phyloP scores from a whole-genome alignment of 2,888 invertebrate species.

The Linnaemya vulpina region DNA sequence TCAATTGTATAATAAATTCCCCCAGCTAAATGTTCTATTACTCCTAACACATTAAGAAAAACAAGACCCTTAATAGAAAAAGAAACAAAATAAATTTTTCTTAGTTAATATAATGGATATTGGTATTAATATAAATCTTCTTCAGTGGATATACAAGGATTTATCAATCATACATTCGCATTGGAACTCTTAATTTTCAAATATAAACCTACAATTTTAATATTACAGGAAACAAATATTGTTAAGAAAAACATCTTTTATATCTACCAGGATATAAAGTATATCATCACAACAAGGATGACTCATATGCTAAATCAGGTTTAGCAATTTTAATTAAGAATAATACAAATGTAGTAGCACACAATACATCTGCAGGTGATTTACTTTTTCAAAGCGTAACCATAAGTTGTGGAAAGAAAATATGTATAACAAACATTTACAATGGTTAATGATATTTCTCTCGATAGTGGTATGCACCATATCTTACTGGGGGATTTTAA shows the following conservation, averaged over 20 bases:
- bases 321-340: slow-evolving; percentile 2
- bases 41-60: slow-evolving; percentile 30
- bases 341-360: no score
- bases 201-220: no score
- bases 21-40: slow-evolving; percentile 25
- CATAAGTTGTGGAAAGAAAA: background rate
- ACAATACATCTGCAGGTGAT: no score
- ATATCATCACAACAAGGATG: slow-evolving; percentile 9
- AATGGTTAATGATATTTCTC: slow-evolving; percentile 9
- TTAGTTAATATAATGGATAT: no score
- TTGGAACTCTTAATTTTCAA: slow-evolving; percentile 4
- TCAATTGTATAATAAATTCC: slow-evolving; percentile 20
- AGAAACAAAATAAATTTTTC: no score
- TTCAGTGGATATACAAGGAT: no score
- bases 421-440: slow-evolving; percentile 17
- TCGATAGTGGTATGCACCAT: slow-evolving; percentile 15
- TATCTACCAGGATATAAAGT: background rate
- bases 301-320: slow-evolving; percentile 22
- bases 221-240: slow-evolving; percentile 15
- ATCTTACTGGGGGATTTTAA: slow-evolving; percentile 29
- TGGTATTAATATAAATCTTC: no score
- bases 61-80: no score
- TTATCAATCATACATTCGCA: background rate
- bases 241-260: slow-evolving; percentile 3
- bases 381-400: no score